Evolutionary conservation across 2,797 vertebrate genomes (phyloP).

Genomic region (Cephalopachus bancanus): DNA sequence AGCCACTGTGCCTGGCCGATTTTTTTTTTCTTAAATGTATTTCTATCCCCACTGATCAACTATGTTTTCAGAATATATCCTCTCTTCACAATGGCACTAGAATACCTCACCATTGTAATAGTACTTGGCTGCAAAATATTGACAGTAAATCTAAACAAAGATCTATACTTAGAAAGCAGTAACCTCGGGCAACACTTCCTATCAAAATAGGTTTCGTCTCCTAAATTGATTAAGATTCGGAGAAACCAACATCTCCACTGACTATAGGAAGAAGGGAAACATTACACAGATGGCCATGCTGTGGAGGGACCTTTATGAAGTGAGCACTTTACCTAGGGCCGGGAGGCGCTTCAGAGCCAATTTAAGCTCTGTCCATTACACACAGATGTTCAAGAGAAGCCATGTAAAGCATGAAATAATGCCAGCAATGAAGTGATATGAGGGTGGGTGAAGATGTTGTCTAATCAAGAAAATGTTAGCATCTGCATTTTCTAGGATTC

Average conservation of each 20-base stretch:
- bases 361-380: background rate
- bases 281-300: background rate
- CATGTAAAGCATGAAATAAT: background rate
- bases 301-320: background rate
- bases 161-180: background rate
- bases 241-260: background rate
- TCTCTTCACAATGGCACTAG: background rate
- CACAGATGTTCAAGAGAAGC: background rate
- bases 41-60: background rate
- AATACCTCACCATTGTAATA: background rate
- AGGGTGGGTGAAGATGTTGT: background rate
- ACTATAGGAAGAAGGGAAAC: background rate
- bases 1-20: too few relatives aligned
- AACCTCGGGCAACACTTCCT: background rate
- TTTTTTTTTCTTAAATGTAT: background rate
- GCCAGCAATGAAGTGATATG: background rate
- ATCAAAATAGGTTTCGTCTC: background rate
- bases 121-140: background rate
- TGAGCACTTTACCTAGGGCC: background rate
- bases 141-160: background rate
- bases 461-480: slow-evolving; percentile 53
- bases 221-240: background rate
- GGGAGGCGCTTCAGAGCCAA: background rate
- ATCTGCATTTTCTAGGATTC: background rate
- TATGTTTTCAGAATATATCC: background rate